Evolutionary conservation across 2,888 invertebrate species (phyloP).

Genomic region (Meteorus cinctellus): DNA sequence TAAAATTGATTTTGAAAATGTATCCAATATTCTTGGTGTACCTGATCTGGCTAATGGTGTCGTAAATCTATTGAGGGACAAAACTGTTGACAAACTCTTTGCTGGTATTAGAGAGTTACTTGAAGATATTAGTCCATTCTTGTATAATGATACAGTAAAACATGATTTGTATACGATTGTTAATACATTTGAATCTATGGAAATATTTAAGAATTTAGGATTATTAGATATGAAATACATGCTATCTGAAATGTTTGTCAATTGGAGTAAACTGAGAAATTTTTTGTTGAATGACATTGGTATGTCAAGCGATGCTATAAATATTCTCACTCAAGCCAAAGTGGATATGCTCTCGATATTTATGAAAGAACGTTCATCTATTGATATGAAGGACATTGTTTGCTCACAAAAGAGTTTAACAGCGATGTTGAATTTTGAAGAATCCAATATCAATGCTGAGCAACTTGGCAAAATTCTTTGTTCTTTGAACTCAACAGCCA

Average conservation of each 20-base stretch:
- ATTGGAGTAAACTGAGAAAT: conserved; percentile 65
- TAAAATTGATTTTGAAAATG: conserved; percentile 72
- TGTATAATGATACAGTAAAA: conserved; percentile 68
- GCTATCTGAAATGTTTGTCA: conserved; percentile 65
- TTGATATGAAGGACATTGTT: conserved; percentile 64
- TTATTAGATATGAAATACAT: conserved; percentile 73
- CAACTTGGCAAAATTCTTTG: conserved; percentile 75
- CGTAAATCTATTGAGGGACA: conserved; percentile 74
- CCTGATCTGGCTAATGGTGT: conserved; percentile 73
- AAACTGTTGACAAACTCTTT: conserved; percentile 73
- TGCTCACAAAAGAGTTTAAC: conserved; percentile 65
- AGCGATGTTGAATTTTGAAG: conserved; percentile 63
- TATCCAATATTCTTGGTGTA: conserved; percentile 64
- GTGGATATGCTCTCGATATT: conserved; percentile 68
- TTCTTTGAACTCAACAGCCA: conserved; percentile 70
- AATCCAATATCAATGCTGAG: conserved; percentile 56
- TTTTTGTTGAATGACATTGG: conserved; percentile 61
- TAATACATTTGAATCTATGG: conserved; percentile 72
- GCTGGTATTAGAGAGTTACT: conserved; percentile 74
- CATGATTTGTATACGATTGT: conserved; percentile 72
- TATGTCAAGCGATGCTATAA: conserved; percentile 57
- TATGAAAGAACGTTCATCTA: conserved; percentile 60
- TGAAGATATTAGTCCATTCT: conserved; percentile 73
- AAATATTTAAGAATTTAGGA: conserved; percentile 74
- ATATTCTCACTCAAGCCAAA: conserved; percentile 60